phyloP scores from a whole-genome alignment of 2,888 invertebrate genomes.

The Actias luna region DNA sequence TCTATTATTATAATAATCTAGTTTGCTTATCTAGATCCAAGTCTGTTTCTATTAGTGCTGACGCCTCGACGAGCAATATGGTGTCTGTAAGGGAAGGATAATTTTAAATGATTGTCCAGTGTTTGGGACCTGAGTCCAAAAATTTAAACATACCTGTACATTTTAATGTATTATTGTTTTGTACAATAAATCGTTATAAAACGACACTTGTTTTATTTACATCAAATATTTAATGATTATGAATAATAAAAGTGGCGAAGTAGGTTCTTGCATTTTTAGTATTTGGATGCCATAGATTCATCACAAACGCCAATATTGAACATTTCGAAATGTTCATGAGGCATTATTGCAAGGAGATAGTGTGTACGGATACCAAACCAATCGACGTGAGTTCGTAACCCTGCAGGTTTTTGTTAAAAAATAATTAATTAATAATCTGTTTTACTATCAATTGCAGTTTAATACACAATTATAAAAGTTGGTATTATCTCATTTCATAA shows the following conservation, averaged over 20 bases:
- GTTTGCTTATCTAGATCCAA: slow-evolving; percentile 80
- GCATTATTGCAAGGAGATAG: no score
- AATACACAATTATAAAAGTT: no score
- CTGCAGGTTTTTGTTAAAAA: no score
- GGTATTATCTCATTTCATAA: no score
- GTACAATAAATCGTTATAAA: slow-evolving; percentile 83
- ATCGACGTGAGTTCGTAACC: no score
- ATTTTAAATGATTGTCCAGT: slow-evolving; percentile 72
- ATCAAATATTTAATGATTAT: background rate
- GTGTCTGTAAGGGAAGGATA: slow-evolving; percentile 81
- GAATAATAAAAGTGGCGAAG: background rate
- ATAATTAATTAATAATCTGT: no score
- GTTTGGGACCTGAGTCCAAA: slow-evolving; percentile 80
- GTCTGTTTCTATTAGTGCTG: slow-evolving; percentile 80
- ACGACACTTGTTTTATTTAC: slow-evolving; percentile 65
- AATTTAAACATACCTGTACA: slow-evolving; percentile 83
- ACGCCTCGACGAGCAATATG: slow-evolving; percentile 81
- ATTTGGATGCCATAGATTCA: no score
- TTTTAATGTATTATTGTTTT: slow-evolving; percentile 84
- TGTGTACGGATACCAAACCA: no score
- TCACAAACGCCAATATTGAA: no score
- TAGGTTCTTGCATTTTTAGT: no score
- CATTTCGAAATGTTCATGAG: no score
- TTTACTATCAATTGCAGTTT: no score
- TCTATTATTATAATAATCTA: slow-evolving; percentile 74